phyloP scores from a whole-genome alignment of 2,113 vertebrate species.

The Hydropotes inermis region DNA sequence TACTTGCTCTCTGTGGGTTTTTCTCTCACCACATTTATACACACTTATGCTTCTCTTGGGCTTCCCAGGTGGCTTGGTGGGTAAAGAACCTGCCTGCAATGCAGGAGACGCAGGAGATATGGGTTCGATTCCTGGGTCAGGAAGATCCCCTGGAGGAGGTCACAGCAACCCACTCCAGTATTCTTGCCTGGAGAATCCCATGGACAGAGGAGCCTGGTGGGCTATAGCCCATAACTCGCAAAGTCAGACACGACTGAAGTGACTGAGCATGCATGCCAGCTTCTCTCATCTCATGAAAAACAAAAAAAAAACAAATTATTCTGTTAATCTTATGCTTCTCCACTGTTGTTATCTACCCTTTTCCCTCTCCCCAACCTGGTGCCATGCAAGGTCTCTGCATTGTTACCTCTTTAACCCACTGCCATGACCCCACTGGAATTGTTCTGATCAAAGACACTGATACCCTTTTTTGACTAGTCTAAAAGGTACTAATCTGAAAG shows the following conservation, averaged over 20 bases:
- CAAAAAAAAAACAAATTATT: fast-evolving
- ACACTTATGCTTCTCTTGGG: background rate
- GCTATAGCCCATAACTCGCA: background rate
- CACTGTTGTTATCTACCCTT: background rate
- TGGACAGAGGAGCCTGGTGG: background rate
- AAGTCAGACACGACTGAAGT: fast-evolving
- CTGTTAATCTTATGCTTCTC: background rate
- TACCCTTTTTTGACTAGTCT: background rate
- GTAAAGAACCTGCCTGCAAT: background rate
- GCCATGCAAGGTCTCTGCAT: background rate
- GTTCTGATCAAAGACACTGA: background rate
- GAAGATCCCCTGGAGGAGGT: background rate
- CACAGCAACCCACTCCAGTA: background rate
- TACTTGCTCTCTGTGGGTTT: background rate
- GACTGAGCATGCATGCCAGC: background rate
- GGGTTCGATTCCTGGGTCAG: background rate
- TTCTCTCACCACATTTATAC: background rate
- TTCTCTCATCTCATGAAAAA: background rate
- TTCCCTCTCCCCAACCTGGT: background rate
- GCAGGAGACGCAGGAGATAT: background rate
- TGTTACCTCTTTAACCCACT: background rate
- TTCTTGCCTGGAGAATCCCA: background rate
- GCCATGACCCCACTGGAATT: background rate
- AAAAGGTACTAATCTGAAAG: background rate
- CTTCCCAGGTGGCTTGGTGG: background rate